These are phyloP conservation scores for Acronicta leporina DNA, from an alignment of 2,888 invertebrate species.

Conservation along the genomic window DNA sequence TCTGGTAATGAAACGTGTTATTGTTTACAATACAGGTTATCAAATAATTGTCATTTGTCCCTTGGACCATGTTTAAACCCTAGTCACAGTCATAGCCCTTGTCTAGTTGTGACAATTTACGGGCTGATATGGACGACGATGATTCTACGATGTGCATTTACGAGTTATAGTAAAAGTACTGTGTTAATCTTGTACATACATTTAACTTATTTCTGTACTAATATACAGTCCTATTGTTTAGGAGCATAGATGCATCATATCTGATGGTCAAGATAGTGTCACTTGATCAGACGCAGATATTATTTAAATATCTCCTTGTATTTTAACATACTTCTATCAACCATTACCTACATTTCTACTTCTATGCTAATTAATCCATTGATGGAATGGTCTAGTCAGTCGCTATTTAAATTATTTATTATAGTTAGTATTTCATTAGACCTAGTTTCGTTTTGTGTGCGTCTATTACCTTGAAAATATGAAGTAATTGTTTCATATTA, in stretches of 20 bases:
- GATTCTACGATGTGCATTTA: neutral
- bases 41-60: constrained; percentile 10
- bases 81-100: neutral
- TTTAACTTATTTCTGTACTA: no score
- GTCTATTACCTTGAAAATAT: constrained; percentile 15
- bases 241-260: no score
- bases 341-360: no score
- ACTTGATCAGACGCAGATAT: neutral
- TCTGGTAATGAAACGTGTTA: constrained; percentile 18
- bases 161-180: neutral
- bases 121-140: neutral
- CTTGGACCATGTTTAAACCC: neutral
- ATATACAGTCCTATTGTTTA: no score
- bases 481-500: constrained; percentile 33
- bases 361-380: constrained; percentile 5
- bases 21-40: constrained; percentile 13
- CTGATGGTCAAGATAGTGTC: no score
- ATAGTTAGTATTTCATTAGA: constrained; percentile 14
- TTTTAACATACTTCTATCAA: neutral
- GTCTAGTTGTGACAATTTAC: neutral
- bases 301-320: neutral
- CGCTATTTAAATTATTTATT: constrained; percentile 21
- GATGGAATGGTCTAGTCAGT: constrained; percentile 43
- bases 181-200: no score
- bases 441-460: constrained; percentile 21